phyloP scores from a whole-genome alignment of 2,113 vertebrate species.

The Zeus faber region DNA sequence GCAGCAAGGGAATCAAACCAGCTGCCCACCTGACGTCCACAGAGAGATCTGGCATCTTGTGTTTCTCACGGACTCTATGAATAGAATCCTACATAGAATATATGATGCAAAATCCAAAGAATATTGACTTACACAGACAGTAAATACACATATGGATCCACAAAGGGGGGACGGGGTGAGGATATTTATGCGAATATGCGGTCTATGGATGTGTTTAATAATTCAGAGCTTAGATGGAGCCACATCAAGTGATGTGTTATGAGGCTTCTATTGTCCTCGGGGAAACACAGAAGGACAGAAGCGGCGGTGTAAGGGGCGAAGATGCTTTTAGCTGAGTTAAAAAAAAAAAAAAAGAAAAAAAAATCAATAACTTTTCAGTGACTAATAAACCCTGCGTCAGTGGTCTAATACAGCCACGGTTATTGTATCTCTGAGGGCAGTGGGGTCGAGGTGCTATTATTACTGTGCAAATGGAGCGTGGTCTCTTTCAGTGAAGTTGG shows the following conservation, averaged over 20 bases:
- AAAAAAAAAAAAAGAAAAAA: slow-evolving; percentile 27
- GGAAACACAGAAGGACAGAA: slow-evolving; percentile 34
- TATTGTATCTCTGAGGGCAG: slow-evolving; percentile 45
- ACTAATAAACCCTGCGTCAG: slow-evolving; percentile 47
- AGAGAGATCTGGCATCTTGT: too few relatives aligned
- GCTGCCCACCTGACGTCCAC: too few relatives aligned
- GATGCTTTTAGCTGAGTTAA: slow-evolving; percentile 1
- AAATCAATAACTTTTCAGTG: slow-evolving; percentile 44
- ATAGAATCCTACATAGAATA: too few relatives aligned
- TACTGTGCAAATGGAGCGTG: slow-evolving; percentile 42
- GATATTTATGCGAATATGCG: too few relatives aligned
- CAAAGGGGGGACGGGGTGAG: too few relatives aligned
- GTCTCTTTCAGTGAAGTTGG: too few relatives aligned
- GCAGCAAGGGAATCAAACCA: too few relatives aligned
- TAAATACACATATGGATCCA: too few relatives aligned
- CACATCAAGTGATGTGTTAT: slow-evolving; percentile 37
- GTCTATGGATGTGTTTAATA: slow-evolving; percentile 56
- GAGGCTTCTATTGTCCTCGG: slow-evolving; percentile 41
- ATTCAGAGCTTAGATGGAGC: slow-evolving; percentile 51
- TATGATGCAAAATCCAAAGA: too few relatives aligned
- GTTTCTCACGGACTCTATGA: too few relatives aligned
- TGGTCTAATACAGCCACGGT: slow-evolving; percentile 33
- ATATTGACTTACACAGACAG: too few relatives aligned
- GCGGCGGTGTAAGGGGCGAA: background rate
- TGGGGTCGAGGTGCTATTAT: too few relatives aligned